Base-by-base conservation (phyloP, 2,888 invertebrate genomes). In the Lasioglossum vierecki region DNA sequence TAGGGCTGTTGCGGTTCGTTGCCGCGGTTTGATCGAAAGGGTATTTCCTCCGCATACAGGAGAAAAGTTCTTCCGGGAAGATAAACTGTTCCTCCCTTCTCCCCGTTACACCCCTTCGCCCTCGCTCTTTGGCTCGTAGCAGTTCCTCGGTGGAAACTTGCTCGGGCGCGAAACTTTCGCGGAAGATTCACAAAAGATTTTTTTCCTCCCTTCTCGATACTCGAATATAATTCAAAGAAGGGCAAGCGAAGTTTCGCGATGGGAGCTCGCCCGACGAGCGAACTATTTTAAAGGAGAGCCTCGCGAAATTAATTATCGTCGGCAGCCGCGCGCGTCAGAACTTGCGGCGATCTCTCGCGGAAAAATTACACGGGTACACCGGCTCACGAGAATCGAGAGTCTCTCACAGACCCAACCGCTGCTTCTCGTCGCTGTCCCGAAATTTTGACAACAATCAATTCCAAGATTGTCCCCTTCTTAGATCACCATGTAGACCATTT, bases 131-230 rank as follows among this genome's bases (percentile, higher is more conserved):
- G 60, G 2, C 6, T 18, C 66, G 9, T 1, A 2, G 73, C 73
- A 46, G 63, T 15, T 71, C 76, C 53, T 9, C 66, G 73, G 9
- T 39, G 26, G 39, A 60, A 88, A 78, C 74, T 86, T 82, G 77
- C 30, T 68, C 72, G 72, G 63, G 75, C 60, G 18, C 66, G 83
- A 79, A 90, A 89, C 82, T 90, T 90, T 82, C 30, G 39, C 46
- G 39, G 63, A 85, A 90, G 90, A 90, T 90, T 90, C 86, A 84
- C 89, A 82, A 86, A 90, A 90, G 90, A 90, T 90, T 90, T 80
- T 84, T 83, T 83, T 57, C n/a, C 46, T 1, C 41, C 49, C 66
- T 63, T 9, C 63, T 8, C 75, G 79, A 88, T 77, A 73, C 68
- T 39, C 71, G 76, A 80, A 79, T 84, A 77, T 88, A 88, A 89